These are phyloP conservation scores for Drosophila insularis DNA, from an alignment of 1,140 invertebrate species.

Conservation along the genomic window DNA sequence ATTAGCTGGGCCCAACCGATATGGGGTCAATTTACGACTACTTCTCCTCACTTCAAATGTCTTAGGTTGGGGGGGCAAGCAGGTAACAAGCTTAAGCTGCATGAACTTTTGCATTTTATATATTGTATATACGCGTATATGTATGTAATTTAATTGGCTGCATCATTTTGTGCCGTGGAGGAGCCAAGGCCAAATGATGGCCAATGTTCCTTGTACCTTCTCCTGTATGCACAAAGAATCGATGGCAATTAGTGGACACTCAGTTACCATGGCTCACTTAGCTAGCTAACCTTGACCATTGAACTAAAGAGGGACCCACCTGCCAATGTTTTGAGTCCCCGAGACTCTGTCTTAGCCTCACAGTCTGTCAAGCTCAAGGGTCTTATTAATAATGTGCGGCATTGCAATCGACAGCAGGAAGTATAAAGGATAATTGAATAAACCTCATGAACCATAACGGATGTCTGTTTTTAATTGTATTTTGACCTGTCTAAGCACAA, in stretches of 20 bases:
- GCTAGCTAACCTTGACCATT: background rate
- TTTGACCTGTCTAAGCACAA: background rate
- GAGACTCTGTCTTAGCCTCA: background rate
- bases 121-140: slow-evolving; percentile 12
- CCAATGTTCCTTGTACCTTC: slow-evolving; percentile 12
- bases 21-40: too few species aligned
- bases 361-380: background rate
- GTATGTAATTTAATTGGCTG: slow-evolving; percentile 52
- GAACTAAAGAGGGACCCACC: background rate
- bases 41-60: too few species aligned
- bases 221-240: slow-evolving; percentile 40
- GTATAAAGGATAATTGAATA: background rate
- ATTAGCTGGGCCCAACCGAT: too few species aligned
- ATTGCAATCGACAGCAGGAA: background rate
- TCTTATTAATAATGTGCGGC: slow-evolving; percentile 2
- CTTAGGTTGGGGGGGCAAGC: too few species aligned
- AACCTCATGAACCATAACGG: background rate
- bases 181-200: slow-evolving; percentile 11
- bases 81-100: slow-evolving; percentile 18
- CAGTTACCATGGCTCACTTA: background rate
- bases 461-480: background rate
- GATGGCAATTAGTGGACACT: slow-evolving; percentile 55
- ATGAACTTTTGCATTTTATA: slow-evolving; percentile 67
- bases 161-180: background rate
- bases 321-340: slow-evolving; percentile 1